Evolutionary conservation across 2,888 invertebrate species (phyloP).

Genomic region (Lysandra bellargus): DNA sequence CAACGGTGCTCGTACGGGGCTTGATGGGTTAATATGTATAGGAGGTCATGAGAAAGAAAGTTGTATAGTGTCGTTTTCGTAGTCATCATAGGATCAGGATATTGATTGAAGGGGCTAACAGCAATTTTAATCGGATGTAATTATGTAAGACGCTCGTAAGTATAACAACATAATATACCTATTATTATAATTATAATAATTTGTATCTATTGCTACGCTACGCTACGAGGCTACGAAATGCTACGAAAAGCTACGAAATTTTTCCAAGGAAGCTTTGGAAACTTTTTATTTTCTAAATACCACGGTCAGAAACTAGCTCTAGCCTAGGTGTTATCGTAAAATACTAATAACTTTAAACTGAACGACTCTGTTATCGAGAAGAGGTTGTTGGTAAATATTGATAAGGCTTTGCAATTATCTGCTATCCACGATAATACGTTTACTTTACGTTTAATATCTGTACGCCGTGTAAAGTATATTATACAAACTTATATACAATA

Average conservation of each 20-base stretch:
- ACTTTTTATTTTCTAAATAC: not conserved
- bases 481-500: not conserved
- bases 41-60: too few species aligned
- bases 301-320: not conserved
- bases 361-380: not conserved
- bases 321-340: not conserved
- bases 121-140: too few species aligned
- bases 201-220: too few species aligned
- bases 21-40: too few species aligned
- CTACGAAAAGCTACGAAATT: not conserved
- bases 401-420: conserved; percentile 8
- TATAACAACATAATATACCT: too few species aligned
- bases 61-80: too few species aligned
- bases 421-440: not conserved
- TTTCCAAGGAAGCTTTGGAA: not conserved
- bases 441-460: not conserved
- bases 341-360: not conserved
- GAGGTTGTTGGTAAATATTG: conserved; percentile 10
- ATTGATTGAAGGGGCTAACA: too few species aligned
- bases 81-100: too few species aligned
- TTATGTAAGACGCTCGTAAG: too few species aligned
- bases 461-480: not conserved
- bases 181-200: too few species aligned
- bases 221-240: not conserved
- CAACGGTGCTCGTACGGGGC: too few species aligned